Conservation (phyloP, 2,888 invertebrate genomes). For the Drosophila sordidapex region DNA sequence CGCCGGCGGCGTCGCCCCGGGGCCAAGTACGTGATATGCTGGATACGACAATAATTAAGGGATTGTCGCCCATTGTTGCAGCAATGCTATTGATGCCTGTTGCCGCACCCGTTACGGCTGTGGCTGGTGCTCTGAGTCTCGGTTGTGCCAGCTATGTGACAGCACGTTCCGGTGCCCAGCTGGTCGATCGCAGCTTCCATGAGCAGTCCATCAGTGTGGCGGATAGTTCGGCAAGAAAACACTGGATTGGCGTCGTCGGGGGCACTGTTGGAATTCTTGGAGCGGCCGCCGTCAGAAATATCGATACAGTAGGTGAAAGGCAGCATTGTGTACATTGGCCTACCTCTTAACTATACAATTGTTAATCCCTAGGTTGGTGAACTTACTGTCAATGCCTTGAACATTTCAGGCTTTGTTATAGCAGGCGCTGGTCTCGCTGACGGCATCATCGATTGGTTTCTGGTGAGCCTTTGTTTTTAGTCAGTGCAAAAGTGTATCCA, state of each 20-base stretch:
- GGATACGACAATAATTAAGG: slow-evolving; percentile 65
- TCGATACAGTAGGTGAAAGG: slow-evolving; percentile 69
- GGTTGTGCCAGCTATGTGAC: slow-evolving; percentile 72
- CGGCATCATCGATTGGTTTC: slow-evolving; percentile 75
- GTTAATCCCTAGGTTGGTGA: slow-evolving; percentile 57
- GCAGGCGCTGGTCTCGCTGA: slow-evolving; percentile 80
- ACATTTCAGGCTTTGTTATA: slow-evolving; percentile 79
- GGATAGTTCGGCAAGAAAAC: slow-evolving; percentile 74
- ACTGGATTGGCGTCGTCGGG: slow-evolving; percentile 75
- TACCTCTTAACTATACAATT: neutral
- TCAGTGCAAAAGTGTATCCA: neutral
- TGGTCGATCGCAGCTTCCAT: slow-evolving; percentile 77
- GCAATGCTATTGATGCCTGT: slow-evolving; percentile 58
- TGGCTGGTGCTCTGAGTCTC: slow-evolving; percentile 58
- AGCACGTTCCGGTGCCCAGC: slow-evolving; percentile 65
- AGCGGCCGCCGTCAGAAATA: slow-evolving; percentile 74
- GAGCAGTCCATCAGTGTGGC: slow-evolving; percentile 77
- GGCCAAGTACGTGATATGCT: slow-evolving; percentile 40
- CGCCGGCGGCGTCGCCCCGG: slow-evolving; percentile 66
- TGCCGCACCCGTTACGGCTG: slow-evolving; percentile 69
- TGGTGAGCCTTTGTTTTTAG: slow-evolving; percentile 66
- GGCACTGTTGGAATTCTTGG: slow-evolving; percentile 75
- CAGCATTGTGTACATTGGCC: too few relatives aligned
- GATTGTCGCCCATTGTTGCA: slow-evolving; percentile 64
- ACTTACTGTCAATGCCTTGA: slow-evolving; percentile 79